These are phyloP conservation scores for Diuraphis noxia DNA, from an alignment of 1,140 invertebrate species.

Conservation along the genomic window DNA sequence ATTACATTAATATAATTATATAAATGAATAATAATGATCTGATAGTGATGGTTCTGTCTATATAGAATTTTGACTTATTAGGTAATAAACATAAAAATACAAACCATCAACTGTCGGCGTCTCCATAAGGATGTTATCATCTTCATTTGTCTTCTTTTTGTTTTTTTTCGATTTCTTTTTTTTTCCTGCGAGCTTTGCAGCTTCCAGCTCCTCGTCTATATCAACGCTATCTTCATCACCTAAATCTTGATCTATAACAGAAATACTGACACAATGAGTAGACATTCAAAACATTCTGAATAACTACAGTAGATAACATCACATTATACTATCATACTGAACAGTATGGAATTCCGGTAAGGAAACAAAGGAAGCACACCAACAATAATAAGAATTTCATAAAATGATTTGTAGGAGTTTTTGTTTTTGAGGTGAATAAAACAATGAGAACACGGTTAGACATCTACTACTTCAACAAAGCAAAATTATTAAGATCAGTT, in stretches of 20 bases:
- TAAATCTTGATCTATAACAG: background rate
- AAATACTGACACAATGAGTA: background rate
- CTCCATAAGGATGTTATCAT: background rate
- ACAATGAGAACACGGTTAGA: too few relatives aligned
- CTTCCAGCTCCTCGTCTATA: background rate
- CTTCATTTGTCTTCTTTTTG: slow-evolving; percentile 1
- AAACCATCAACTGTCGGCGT: background rate
- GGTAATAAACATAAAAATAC: background rate
- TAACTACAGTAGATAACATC: background rate
- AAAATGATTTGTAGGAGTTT: too few relatives aligned
- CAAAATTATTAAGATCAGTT: too few relatives aligned
- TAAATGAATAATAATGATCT: background rate
- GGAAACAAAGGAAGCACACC: background rate
- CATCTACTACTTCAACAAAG: too few relatives aligned
- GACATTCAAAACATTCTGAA: background rate
- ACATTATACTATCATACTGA: background rate
- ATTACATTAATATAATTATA: background rate
- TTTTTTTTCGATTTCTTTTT: slow-evolving; percentile 8
- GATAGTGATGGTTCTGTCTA: background rate
- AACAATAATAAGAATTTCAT: too few relatives aligned
- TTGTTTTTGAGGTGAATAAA: too few relatives aligned
- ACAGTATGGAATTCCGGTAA: background rate
- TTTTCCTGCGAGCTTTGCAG: background rate
- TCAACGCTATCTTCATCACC: background rate
- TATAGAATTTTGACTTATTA: background rate